Evolutionary conservation across 2,797 vertebrate genomes (phyloP).

Genomic region (Hemibagrus guttatus): DNA sequence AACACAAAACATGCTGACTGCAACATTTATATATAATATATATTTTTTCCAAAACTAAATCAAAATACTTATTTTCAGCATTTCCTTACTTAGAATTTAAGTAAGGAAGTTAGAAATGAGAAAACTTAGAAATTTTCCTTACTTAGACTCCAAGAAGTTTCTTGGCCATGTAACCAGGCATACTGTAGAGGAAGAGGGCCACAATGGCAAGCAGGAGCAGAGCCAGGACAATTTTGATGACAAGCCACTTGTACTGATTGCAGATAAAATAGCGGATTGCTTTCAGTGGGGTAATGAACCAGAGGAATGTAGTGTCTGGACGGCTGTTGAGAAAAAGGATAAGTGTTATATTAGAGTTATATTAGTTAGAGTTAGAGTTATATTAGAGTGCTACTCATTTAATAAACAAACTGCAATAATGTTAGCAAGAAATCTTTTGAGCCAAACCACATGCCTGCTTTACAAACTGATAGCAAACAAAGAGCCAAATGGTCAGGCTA

Average conservation of each 20-base stretch:
- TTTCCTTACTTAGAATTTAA: slow-evolving; percentile 26
- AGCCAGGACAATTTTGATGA: slow-evolving; percentile 89
- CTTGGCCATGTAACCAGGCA: slow-evolving; percentile 97
- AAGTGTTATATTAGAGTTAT: neutral
- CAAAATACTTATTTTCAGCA: neutral
- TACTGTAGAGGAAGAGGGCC: slow-evolving; percentile 92
- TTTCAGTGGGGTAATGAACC: slow-evolving; percentile 92
- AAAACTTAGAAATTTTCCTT: slow-evolving; percentile 18
- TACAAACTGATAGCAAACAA: neutral
- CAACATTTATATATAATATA: neutral
- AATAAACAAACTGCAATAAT: neutral
- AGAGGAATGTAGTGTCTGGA: slow-evolving; percentile 90
- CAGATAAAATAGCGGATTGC: slow-evolving; percentile 92
- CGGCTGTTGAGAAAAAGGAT: slow-evolving; percentile 77
- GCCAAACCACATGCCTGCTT: neutral
- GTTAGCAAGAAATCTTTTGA: neutral
- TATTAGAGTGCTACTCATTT: too few species aligned
- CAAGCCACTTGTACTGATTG: slow-evolving; percentile 96
- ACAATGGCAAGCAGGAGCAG: slow-evolving; percentile 86
- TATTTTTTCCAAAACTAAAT: neutral
- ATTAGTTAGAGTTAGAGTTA: too few species aligned
- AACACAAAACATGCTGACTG: neutral
- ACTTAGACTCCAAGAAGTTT: slow-evolving; percentile 85
- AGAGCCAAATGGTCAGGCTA: neutral
- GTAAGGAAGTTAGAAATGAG: neutral